Evolutionary conservation across 2,888 invertebrate species (phyloP).

Genomic region (Andrena haemorrhoa): DNA sequence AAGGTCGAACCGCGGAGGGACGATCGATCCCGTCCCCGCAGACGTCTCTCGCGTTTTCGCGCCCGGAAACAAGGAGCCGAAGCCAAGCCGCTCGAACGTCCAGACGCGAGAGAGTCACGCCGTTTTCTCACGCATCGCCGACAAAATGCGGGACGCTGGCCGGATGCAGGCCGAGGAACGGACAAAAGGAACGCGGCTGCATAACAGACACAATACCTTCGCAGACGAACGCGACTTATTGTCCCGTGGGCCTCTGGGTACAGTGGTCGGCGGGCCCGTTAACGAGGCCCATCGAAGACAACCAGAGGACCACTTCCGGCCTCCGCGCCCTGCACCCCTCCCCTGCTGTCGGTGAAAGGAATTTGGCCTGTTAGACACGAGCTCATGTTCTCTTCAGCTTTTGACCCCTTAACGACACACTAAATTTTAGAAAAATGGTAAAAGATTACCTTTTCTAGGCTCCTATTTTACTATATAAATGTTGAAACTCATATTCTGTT

Average conservation of each 20-base stretch:
- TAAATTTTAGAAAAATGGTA: no score
- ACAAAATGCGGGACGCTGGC: conserved; percentile 36
- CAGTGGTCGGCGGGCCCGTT: conserved; percentile 48
- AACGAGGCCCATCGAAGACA: conserved; percentile 66
- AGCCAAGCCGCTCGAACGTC: background rate
- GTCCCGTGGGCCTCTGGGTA: conserved; percentile 55
- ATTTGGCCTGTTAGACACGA: background rate
- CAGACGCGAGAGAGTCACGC: conserved; percentile 9
- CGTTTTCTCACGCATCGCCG: conserved; percentile 68
- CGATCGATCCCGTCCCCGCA: conserved; percentile 34
- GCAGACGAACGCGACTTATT: conserved; percentile 59
- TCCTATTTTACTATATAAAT: no score
- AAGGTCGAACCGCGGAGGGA: conserved; percentile 35
- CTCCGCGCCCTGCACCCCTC: conserved; percentile 35
- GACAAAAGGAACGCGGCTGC: conserved; percentile 64
- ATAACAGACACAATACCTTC: conserved; percentile 64
- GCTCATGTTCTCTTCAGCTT: background rate
- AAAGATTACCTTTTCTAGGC: no score
- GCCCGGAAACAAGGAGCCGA: background rate
- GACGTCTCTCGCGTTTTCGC: background rate
- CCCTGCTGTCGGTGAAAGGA: background rate
- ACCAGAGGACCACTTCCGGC: conserved; percentile 64
- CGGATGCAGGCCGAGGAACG: conserved; percentile 62
- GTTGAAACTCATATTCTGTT: no score
- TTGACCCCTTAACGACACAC: no score